phyloP scores from a whole-genome alignment of 2,797 vertebrate species.

The Bryconaethiops microstoma region DNA sequence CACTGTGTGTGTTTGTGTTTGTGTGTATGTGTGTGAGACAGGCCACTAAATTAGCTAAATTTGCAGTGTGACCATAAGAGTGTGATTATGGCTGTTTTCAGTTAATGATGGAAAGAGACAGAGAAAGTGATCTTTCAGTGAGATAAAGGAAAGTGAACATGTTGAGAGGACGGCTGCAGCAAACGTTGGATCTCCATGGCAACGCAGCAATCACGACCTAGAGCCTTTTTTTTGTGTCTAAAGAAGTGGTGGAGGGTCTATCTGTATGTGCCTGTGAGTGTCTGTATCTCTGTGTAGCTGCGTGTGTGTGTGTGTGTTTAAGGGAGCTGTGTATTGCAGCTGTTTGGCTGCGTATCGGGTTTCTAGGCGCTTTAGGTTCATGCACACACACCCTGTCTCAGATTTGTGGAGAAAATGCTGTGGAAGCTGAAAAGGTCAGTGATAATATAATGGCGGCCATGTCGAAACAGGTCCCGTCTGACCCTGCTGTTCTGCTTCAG shows the following conservation, averaged over 20 bases:
- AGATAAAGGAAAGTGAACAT: slow-evolving; percentile 55
- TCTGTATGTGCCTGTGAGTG: slow-evolving; percentile 2
- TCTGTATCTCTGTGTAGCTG: background rate
- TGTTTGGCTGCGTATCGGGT: slow-evolving; percentile 22
- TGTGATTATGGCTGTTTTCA: slow-evolving; percentile 23
- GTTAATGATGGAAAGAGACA: slow-evolving; percentile 29
- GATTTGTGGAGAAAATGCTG: slow-evolving; percentile 5
- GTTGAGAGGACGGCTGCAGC: slow-evolving; percentile 59
- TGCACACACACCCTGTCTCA: slow-evolving; percentile 3
- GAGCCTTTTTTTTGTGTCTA: slow-evolving; percentile 20
- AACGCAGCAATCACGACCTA: slow-evolving; percentile 68
- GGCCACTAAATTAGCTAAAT: slow-evolving; percentile 21
- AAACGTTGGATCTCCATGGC: slow-evolving; percentile 74
- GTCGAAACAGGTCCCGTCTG: slow-evolving; percentile 12
- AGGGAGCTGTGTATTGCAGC: background rate
- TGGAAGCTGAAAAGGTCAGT: slow-evolving; percentile 17
- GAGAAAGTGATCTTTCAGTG: slow-evolving; percentile 46
- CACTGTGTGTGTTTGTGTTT: background rate
- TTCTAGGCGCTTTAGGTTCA: background rate
- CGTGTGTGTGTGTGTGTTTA: slow-evolving; percentile 25
- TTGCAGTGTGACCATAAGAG: slow-evolving; percentile 9
- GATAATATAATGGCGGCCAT: slow-evolving; percentile 7
- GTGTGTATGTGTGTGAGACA: background rate
- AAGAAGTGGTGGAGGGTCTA: slow-evolving; percentile 8
- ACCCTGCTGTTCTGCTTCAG: slow-evolving; percentile 8